These are phyloP conservation scores for Potamarius usumacintae DNA, from an alignment of 2,113 vertebrate genomes.

Conservation along the genomic window DNA sequence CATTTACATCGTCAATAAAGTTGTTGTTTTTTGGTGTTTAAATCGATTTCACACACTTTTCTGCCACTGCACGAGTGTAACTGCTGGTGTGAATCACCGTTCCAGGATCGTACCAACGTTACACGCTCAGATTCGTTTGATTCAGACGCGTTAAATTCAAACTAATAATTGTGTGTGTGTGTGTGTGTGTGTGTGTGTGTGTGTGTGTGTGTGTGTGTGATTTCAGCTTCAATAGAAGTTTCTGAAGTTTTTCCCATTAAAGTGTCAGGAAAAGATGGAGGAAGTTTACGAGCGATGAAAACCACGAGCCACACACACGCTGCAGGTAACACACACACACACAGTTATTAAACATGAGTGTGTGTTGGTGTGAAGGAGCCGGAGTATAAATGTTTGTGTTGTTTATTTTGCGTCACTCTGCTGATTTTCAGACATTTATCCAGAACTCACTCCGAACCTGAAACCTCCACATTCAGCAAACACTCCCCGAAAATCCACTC, in stretches of 20 bases:
- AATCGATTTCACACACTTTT: too few species aligned
- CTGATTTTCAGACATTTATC: constrained; percentile 57
- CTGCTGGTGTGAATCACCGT: too few species aligned
- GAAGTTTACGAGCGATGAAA: constrained; percentile 64
- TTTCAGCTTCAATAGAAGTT: constrained; percentile 80
- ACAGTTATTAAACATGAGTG: background rate
- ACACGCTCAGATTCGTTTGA: too few species aligned
- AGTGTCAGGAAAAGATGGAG: constrained; percentile 75
- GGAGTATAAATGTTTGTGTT: background rate
- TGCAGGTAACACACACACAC: constrained; percentile 55
- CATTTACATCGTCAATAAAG: too few species aligned
- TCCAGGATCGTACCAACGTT: too few species aligned
- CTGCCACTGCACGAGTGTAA: too few species aligned
- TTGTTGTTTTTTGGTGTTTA: too few species aligned
- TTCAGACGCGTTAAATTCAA: too few species aligned
- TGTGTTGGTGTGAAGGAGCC: background rate
- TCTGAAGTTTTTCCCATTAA: constrained; percentile 75
- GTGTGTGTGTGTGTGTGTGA: constrained; percentile 7
- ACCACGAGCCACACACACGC: constrained; percentile 56
- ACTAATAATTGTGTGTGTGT: background rate
- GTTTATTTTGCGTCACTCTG: background rate
- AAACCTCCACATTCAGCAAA: constrained; percentile 51
- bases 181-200: background rate
- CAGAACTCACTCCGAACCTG: constrained; percentile 32
- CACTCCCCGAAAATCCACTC: constrained; percentile 19